Evolutionary conservation across 2,888 invertebrate species (phyloP), one percentile per base, ranked within the genome.

Genomic region (Napeogenes sylphis): DNA sequence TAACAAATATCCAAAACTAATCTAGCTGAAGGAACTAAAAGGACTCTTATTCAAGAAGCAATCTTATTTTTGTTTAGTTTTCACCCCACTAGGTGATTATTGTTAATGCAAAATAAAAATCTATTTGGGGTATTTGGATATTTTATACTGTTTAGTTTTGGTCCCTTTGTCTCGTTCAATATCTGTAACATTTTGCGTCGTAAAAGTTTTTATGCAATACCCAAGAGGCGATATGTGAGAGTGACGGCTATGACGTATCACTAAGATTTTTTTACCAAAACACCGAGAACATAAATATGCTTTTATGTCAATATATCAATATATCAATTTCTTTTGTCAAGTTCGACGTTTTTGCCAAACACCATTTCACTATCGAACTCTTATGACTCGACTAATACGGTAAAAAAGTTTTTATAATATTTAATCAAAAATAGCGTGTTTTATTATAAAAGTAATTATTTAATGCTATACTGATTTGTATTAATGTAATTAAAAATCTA

Each of bases 211-310:
- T 82, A 80, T 81, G 79, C 78, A 82, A 84, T 82, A 76, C 88
- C 85, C 89, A 67, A 73, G 89, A 81, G 89, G 82, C 83, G 72
- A 75, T 76, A 75, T 74, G 71, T 69, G 73, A 76, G 81, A 81
- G 75, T 87, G 89, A 87, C 88, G 80, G 83, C 88, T 90, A 90
- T 90, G 90, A 90, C 87, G 89, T 88, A 90, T 90, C 83, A 80
- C 82, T 80, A 76, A 81, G 80, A 83, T 85, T 87, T 89, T 85
- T 89, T 83, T 87, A 84, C 79, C 81, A 84, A 83, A 79, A 84
- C 76, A 76, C 74, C 75, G 76, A 66, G 81, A 86, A 90, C 90
- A 90, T 87, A 89, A 87, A 87, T 90, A 90, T 90, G 89, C 90
- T 90, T 87, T 90, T 90, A 90, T 84, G 78, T 85, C 87, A 21